phyloP scores from a whole-genome alignment of 2,888 invertebrate genomes.

The Parnassius smintheus region DNA sequence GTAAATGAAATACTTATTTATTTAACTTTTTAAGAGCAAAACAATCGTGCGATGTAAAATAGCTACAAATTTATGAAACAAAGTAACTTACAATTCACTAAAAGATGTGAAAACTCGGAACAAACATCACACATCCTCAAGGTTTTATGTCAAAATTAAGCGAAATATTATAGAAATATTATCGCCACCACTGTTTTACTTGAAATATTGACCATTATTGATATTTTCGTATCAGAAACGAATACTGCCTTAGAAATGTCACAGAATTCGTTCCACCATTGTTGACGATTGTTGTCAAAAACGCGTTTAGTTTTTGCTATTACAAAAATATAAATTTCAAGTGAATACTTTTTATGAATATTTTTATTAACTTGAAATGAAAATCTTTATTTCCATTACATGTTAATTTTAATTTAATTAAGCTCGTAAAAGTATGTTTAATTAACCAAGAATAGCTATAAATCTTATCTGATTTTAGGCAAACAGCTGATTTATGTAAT shows the following conservation, averaged over 20 bases:
- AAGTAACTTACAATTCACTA: slow-evolving; percentile 84
- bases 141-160: slow-evolving; percentile 75
- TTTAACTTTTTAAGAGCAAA: slow-evolving; percentile 33
- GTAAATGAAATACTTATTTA: slow-evolving; percentile 9
- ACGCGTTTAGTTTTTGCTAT: slow-evolving; percentile 55
- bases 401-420: too few relatives aligned
- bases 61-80: slow-evolving; percentile 68
- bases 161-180: slow-evolving; percentile 72
- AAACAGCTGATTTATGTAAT: too few relatives aligned
- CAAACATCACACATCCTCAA: slow-evolving; percentile 93
- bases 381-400: too few relatives aligned
- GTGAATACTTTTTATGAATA: too few relatives aligned
- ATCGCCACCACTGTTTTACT: slow-evolving; percentile 60
- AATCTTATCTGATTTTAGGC: too few relatives aligned
- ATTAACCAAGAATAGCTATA: too few relatives aligned
- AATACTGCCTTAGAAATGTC: slow-evolving; percentile 73
- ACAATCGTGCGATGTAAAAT: slow-evolving; percentile 41
- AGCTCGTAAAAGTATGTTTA: too few relatives aligned
- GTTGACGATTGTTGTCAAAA: slow-evolving; percentile 79
- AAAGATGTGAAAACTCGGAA: slow-evolving; percentile 95
- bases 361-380: too few relatives aligned
- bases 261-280: slow-evolving; percentile 77
- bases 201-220: slow-evolving; percentile 74
- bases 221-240: slow-evolving; percentile 75
- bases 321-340: not conserved